Base-by-base conservation (phyloP, 2,113 vertebrate species). In the Pagrus major region DNA sequence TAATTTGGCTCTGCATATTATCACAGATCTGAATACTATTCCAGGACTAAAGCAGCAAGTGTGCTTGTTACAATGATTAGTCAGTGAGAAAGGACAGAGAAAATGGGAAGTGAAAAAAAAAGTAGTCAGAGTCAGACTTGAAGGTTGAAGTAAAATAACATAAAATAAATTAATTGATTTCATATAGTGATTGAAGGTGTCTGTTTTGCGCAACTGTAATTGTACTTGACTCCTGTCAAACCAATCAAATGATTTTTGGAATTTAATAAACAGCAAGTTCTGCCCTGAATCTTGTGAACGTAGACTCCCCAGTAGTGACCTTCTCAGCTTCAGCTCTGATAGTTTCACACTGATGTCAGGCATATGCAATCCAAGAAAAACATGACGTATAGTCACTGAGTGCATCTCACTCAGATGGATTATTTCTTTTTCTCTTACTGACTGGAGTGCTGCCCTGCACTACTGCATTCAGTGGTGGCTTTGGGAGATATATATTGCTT, bases 11-110 rank as follows among this genome's bases (percentile, higher is more conserved):
- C 69, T 8, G 58, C 21, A 25, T 47, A 33, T 71, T 25, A 46
- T 59, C 54, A 71, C 54, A 71, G 27, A 59, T 71, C 27, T 46
- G 69, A 33, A 31, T 14, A 59, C 27, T 35, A 11, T 23, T 58
- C 21, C 39, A 27, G 33, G 37, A 56, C 52, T 44, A n/a, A 46
- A 23, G 68, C 68, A 23, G 52, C 68, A 71, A n/a, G 54, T 33
- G 27, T 58, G 54, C 54, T 44, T 23, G 54, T 58, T 71, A 46
- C 33, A 33, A 55, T 58, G 52, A 29, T 31, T 6, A 15, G 39
- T 20, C 25, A 33, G 29, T 47, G 46, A 67, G 63, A 27, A 1
- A 9, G 5, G 21, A 67, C 15, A n/a, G 14, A 51, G 31, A 11
- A 25, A 18, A 18, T 21, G 21, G 51, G 42, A 21, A 21, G 20